Evolutionary conservation across 2,113 vertebrate species (phyloP), one percentile per base, ranked within the genome.

Genomic region (Spheniscus mendiculus): DNA sequence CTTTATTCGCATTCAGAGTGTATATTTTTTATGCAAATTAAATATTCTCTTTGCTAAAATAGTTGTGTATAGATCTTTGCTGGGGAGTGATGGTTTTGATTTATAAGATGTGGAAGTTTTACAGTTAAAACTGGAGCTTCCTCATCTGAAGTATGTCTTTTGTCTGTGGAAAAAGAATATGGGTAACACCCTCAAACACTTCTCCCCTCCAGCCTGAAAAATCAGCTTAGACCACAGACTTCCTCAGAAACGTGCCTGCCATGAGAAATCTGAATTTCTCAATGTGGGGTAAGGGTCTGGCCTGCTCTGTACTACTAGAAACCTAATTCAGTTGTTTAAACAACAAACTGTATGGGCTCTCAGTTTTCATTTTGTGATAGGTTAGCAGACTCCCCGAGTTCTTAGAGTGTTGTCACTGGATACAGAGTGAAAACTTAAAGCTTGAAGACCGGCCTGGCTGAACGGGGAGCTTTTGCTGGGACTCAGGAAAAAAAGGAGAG

Each of bases 1-100:
- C 21, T 95, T 85, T 94, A 53, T 92, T 92, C 13, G 3, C 53
- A 70, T 82, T 83, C 69, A 55, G 56, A 91, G 11, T 80, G 30
- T 12, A 58, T 22, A 58, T 55, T 72, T 89, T 92, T 87, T 19
- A 87, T 70, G 58, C 58, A 77, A 80, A 93, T 62, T 21, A 71
- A 89, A 92, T 88, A 85, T 45, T 87, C 27, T 79, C 12, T 61
- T 85, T 11, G 2, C 30, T 79, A 38, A 55, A 93, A 93, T 91
- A 79, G 59, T 69, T 0, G 6, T 49, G 8, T 52, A 15, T 53
- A 83, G 40, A 29, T 73, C 32, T 84, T 84, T 72, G 40, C 27
- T 72, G 23, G 32, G 25, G 12, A 83, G 20, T 47, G 22, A n/a
- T 83, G 49, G 10, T n/a, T 90, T 91, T 91, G 36, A 65, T 90